These are phyloP conservation scores for Periphyllus acericola DNA, from an alignment of 2,888 invertebrate species.

Conservation along the genomic window DNA sequence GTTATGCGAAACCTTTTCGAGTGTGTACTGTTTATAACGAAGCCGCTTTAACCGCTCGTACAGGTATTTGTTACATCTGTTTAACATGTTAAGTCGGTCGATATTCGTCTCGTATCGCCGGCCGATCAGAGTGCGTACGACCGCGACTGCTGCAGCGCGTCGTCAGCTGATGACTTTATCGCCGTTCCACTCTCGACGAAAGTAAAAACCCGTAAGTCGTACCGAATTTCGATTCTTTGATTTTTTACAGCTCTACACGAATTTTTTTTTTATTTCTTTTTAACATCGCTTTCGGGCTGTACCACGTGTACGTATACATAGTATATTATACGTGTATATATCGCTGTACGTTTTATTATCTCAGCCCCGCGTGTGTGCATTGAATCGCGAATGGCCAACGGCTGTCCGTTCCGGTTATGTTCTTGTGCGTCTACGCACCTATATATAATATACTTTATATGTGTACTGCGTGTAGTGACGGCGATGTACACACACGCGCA, in stretches of 20 bases:
- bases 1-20: too few relatives aligned
- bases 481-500: neutral
- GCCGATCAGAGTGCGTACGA: too few relatives aligned
- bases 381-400: conserved; percentile 42
- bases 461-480: neutral
- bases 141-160: too few relatives aligned
- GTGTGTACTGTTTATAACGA: too few relatives aligned
- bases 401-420: conserved; percentile 38
- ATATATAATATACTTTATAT: neutral
- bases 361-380: neutral
- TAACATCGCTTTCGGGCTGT: neutral
- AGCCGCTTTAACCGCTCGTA: too few relatives aligned
- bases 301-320: too few relatives aligned
- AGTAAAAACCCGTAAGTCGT: neutral
- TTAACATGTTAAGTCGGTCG: too few relatives aligned
- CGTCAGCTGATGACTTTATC: neutral
- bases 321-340: neutral
- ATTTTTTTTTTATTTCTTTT: neutral
- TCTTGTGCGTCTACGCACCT: neutral
- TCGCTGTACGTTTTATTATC: neutral
- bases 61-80: too few relatives aligned
- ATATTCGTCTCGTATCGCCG: too few relatives aligned
- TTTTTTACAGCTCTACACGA: neutral
- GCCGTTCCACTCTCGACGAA: neutral
- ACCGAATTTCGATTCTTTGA: neutral